Conservation (phyloP, 2,797 vertebrate genomes). For the Onychomys leucogaster region DNA sequence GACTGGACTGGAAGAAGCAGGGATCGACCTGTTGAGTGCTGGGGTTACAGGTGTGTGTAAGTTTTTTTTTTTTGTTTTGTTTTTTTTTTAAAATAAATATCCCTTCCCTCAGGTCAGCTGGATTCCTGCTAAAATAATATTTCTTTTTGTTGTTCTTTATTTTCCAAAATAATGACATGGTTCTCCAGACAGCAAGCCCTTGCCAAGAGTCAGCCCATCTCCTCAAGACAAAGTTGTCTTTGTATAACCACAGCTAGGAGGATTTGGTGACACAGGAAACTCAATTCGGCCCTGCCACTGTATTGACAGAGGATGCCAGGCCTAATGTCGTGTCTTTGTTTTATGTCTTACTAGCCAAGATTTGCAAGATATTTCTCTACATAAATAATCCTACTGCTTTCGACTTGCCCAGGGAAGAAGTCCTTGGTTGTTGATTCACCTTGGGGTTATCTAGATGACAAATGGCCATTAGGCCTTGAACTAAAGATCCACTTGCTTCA, state of each 20-base stretch:
- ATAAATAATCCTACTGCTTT: conserved; percentile 54
- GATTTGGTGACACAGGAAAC: conserved; percentile 86
- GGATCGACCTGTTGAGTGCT: background rate
- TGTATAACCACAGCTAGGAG: conserved; percentile 83
- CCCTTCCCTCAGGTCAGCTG: background rate
- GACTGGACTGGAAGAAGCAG: background rate
- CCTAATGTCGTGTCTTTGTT: conserved; percentile 39
- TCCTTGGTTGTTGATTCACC: background rate
- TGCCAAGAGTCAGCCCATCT: conserved; percentile 88
- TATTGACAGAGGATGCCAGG: conserved; percentile 75
- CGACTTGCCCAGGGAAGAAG: conserved; percentile 57
- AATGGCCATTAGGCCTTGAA: background rate
- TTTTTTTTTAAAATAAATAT: background rate
- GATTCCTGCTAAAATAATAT: conserved; percentile 75
- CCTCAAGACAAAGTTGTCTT: conserved; percentile 88
- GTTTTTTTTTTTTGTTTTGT: background rate
- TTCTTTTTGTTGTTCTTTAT: conserved; percentile 80
- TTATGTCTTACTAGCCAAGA: conserved; percentile 50
- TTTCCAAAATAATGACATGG: conserved; percentile 82
- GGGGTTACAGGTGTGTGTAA: background rate
- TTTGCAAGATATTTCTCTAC: conserved; percentile 52
- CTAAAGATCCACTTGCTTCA: background rate
- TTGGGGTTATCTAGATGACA: background rate
- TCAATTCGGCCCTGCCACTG: conserved; percentile 81
- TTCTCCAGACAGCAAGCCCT: conserved; percentile 85